A percentile compares a stretch with the other conserved stretches of the same genome.
Evolutionary conservation across 1,140 invertebrate genomes (phyloP).

Genomic region (Drosophila tropicalis): DNA sequence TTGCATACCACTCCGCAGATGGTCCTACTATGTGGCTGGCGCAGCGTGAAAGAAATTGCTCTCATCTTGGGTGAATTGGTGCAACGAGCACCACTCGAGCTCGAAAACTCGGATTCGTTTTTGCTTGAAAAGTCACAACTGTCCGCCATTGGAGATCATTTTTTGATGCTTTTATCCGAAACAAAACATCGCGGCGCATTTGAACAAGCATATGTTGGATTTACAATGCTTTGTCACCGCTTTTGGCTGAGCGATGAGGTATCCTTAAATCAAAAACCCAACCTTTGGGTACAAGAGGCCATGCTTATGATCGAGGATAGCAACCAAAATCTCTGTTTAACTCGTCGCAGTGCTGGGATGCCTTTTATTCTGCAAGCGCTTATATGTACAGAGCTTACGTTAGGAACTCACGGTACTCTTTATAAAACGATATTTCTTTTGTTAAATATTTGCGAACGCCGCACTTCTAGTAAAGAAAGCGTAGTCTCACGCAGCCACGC

Average conservation of each 20-base stretch:
- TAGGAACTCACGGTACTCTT: constrained; percentile 85
- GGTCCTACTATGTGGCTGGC: constrained; percentile 95
- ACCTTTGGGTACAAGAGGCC: constrained; percentile 87
- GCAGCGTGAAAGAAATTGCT: constrained; percentile 88
- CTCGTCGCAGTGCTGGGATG: constrained; percentile 94
- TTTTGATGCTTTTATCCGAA: constrained; percentile 89
- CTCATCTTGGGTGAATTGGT: constrained; percentile 85
- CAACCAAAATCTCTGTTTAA: constrained; percentile 86
- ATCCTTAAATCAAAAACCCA: constrained; percentile 87
- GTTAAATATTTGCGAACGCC: constrained; percentile 83
- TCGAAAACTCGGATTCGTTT: constrained; percentile 18
- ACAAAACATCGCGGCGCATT: constrained; percentile 97
- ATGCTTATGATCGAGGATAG: constrained; percentile 35
- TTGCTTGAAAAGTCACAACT: constrained; percentile 83
- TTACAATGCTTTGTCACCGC: constrained; percentile 88
- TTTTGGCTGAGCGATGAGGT: constrained; percentile 84
- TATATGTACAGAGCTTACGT: constrained; percentile 88
- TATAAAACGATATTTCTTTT: constrained; percentile 86
- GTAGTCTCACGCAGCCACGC: constrained; percentile 89
- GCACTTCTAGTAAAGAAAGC: accelerated
- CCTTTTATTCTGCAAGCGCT: constrained; percentile 94
- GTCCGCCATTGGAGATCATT: constrained; percentile 88
- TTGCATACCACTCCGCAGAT: constrained; percentile 88
- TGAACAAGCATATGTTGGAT: constrained; percentile 96
- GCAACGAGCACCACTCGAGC: constrained; percentile 73